Evolutionary conservation across 2,888 invertebrate genomes (phyloP).

Genomic region (Clunio marinus): DNA sequence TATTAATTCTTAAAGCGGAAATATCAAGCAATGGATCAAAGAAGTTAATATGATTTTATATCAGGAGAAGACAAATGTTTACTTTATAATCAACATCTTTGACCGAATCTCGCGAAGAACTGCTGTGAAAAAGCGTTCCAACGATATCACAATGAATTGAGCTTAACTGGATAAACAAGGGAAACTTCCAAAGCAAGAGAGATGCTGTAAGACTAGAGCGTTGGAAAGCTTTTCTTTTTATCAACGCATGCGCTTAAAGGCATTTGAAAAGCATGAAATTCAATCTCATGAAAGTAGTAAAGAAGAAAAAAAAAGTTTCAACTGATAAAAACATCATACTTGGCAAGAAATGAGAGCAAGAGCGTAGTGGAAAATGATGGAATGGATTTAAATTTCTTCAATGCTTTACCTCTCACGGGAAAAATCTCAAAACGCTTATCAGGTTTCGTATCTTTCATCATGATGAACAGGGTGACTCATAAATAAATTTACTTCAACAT

Average conservation of each 20-base stretch:
- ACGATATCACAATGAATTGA: constrained; percentile 12
- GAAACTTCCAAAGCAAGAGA: constrained; percentile 9
- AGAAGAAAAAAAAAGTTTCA: too few species aligned
- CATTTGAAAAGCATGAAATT: background rate
- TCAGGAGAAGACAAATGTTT: background rate
- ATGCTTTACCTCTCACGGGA: constrained; percentile 18
- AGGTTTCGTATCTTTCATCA: background rate
- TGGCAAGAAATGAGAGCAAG: background rate
- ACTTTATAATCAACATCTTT: constrained; percentile 33
- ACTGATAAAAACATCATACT: constrained; percentile 30
- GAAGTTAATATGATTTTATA: background rate
- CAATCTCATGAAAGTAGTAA: too few species aligned
- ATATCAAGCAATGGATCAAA: background rate
- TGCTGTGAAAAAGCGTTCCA: constrained; percentile 30
- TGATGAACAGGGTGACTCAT: constrained; percentile 7
- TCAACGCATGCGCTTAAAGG: constrained; percentile 18
- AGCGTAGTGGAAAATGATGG: background rate
- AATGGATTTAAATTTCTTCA: too few species aligned
- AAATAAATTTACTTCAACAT: too few species aligned
- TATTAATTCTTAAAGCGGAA: too few species aligned
- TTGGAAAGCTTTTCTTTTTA: constrained; percentile 23
- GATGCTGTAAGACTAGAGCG: constrained; percentile 6
- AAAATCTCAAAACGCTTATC: constrained; percentile 21
- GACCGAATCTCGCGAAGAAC: constrained; percentile 33
- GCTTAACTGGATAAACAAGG: background rate